Percentiles rank a stretch among this genome's conserved stretches.
Evolutionary conservation across 2,797 vertebrate genomes (phyloP).

Genomic region (Cirrhinus molitorella): DNA sequence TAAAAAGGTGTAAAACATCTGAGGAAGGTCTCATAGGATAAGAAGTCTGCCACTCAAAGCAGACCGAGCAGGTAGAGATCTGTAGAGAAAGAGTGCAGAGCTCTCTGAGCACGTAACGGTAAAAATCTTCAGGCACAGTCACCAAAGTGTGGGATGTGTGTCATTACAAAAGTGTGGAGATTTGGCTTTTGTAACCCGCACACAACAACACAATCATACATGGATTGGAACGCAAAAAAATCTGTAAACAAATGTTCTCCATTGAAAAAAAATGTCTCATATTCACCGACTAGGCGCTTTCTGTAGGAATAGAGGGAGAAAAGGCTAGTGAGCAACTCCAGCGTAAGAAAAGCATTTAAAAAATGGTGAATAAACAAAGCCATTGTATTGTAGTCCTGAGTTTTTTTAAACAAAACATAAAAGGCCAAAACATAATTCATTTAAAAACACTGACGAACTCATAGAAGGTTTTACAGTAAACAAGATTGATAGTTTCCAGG

Average conservation of each 20-base stretch:
- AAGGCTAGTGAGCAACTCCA: slow-evolving; percentile 67
- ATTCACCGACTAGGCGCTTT: slow-evolving; percentile 55
- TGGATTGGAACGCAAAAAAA: slow-evolving; percentile 51
- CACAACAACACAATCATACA: slow-evolving; percentile 53
- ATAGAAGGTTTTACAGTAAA: slow-evolving; percentile 49
- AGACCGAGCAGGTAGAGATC: slow-evolving; percentile 57
- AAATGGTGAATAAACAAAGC: slow-evolving; percentile 58
- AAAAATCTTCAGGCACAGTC: slow-evolving; percentile 71
- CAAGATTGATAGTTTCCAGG: slow-evolving; percentile 38
- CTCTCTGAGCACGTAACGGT: slow-evolving; percentile 65
- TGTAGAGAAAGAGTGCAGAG: slow-evolving; percentile 62
- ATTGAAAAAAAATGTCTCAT: slow-evolving; percentile 69
- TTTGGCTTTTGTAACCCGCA: slow-evolving; percentile 66
- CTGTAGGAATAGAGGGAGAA: slow-evolving; percentile 45
- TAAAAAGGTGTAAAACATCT: slow-evolving; percentile 66
- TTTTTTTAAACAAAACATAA: slow-evolving; percentile 71
- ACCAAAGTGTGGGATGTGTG: slow-evolving; percentile 67
- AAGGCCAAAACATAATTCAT: slow-evolving; percentile 54
- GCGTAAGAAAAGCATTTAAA: slow-evolving; percentile 63
- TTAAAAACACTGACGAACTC: slow-evolving; percentile 57
- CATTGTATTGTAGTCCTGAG: slow-evolving; percentile 79
- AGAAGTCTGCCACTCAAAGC: slow-evolving; percentile 50
- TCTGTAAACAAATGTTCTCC: slow-evolving; percentile 72
- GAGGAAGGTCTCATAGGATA: slow-evolving; percentile 64
- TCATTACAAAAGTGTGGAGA: slow-evolving; percentile 58